phyloP scores from a whole-genome alignment of 2,797 vertebrate species.

The Microctenopoma steveboyesi region DNA sequence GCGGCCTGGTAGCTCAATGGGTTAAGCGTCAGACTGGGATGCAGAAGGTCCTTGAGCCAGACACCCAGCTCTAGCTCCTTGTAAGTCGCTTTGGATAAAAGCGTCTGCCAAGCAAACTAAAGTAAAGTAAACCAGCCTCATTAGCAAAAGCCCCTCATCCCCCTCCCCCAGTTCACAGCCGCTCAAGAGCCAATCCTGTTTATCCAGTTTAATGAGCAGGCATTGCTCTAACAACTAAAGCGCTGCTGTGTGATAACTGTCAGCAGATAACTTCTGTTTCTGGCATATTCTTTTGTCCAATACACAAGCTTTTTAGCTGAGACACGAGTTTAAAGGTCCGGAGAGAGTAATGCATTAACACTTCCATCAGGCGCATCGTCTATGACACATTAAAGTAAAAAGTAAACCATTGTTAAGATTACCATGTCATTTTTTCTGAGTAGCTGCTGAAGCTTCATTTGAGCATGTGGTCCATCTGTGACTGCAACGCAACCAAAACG shows the following conservation, averaged over 20 bases:
- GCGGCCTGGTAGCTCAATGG: no score
- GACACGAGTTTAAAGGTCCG: not conserved
- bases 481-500: slow-evolving; percentile 41
- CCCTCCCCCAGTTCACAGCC: not conserved
- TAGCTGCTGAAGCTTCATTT: slow-evolving; percentile 31
- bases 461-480: slow-evolving; percentile 32
- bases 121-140: slow-evolving; percentile 10
- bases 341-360: not conserved
- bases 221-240: slow-evolving; percentile 17
- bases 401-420: slow-evolving; percentile 2
- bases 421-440: slow-evolving; percentile 11
- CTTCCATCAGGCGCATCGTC: not conserved
- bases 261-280: slow-evolving; percentile 7
- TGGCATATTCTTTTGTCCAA: slow-evolving; percentile 8
- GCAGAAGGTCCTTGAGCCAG: no score
- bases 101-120: no score
- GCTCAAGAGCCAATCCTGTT: slow-evolving; percentile 10
- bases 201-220: slow-evolving; percentile 41
- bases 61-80: no score
- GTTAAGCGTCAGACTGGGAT: no score
- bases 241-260: slow-evolving; percentile 19
- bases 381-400: not conserved
- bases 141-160: slow-evolving; percentile 11
- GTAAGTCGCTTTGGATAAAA: no score
- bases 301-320: not conserved